phyloP scores from a whole-genome alignment of 2,888 invertebrate genomes.

The Disparrhopalites patrizii region DNA sequence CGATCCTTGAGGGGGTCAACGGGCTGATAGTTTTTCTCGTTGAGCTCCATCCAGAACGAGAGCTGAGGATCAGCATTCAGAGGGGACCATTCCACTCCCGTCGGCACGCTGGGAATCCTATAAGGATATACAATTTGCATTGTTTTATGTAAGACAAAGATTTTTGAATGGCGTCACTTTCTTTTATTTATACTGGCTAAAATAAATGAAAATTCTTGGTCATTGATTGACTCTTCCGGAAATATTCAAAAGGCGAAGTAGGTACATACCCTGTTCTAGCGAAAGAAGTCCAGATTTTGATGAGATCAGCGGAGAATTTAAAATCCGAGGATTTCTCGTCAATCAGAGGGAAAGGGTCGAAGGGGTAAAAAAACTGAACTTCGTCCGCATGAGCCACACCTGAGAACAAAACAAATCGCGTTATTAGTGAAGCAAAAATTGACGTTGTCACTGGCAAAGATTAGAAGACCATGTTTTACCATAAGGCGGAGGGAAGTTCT shows the following conservation, averaged over 20 bases:
- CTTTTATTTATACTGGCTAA: no score
- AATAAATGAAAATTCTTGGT: no score
- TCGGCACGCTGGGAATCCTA: slow-evolving; percentile 5
- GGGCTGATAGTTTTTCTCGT: neutral
- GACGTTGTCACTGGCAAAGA: no score
- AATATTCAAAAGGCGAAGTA: no score
- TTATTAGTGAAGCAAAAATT: neutral
- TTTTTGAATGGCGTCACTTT: no score
- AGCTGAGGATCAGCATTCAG: slow-evolving; percentile 2
- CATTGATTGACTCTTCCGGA: no score
- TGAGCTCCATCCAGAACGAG: slow-evolving; percentile 10
- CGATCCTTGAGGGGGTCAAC: slow-evolving; percentile 8
- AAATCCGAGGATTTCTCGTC: neutral
- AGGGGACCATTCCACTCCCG: slow-evolving; percentile 4
- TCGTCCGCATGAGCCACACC: slow-evolving; percentile 22
- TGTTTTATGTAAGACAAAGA: no score
- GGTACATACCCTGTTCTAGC: slow-evolving; percentile 20
- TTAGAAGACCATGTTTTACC: no score
- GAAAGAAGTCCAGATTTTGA: slow-evolving; percentile 15
- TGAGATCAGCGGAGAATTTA: slow-evolving; percentile 8
- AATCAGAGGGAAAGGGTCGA: slow-evolving; percentile 12
- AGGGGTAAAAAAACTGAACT: slow-evolving; percentile 18
- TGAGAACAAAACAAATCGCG: neutral
- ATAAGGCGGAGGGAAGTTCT: neutral
- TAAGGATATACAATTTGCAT: no score